These are phyloP conservation scores for Cotesia congregata DNA, from an alignment of 2,888 invertebrate genomes.

Conservation along the genomic window DNA sequence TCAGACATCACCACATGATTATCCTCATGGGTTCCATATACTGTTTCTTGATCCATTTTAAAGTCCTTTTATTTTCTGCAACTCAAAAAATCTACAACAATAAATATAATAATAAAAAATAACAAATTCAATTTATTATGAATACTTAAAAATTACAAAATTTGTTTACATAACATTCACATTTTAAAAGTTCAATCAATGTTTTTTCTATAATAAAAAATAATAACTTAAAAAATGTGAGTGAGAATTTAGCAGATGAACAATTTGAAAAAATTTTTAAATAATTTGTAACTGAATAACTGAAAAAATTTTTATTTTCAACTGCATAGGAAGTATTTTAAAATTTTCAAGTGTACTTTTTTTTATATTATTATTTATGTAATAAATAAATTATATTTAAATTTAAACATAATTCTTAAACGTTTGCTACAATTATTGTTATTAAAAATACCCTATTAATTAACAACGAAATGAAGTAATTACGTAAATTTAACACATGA, in stretches of 20 bases:
- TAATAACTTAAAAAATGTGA: background rate
- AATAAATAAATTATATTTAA: no score
- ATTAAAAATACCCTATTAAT: background rate
- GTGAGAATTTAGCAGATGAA: no score
- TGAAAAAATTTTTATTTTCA: no score
- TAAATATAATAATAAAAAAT: background rate
- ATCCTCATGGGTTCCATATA: constrained; percentile 96
- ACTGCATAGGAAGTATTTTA: no score
- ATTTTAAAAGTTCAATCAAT: background rate
- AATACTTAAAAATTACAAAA: constrained; percentile 14
- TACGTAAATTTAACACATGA: background rate
- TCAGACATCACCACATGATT: constrained; percentile 98
- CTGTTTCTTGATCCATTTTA: constrained; percentile 78
- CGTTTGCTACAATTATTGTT: no score
- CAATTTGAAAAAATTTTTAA: no score
- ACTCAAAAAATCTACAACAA: background rate
- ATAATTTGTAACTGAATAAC: no score
- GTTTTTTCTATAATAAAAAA: background rate
- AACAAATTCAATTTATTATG: background rate
- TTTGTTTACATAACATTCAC: background rate
- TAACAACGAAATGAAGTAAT: background rate
- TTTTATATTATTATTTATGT: no score
- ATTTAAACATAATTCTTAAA: no score
- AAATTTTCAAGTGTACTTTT: no score
- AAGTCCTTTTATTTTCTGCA: constrained; percentile 5